Base-by-base conservation (phyloP, 1,140 invertebrate species). In the Drosophila funebris region DNA sequence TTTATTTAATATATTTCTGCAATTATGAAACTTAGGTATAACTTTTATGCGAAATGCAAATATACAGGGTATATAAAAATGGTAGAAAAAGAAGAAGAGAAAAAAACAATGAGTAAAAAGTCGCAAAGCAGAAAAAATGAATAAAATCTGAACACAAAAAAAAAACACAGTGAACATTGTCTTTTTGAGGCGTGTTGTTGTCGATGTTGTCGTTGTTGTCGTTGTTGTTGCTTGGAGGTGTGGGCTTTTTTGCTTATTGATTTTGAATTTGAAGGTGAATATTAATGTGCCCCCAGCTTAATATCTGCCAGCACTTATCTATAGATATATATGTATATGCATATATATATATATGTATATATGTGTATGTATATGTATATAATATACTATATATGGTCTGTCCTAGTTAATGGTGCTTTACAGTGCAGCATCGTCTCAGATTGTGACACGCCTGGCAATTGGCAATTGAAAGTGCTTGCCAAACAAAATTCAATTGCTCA, bases 251-350 rank as follows among this genome's bases (percentile, higher is more conserved):
- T 84, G 68, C 73, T 48, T 84, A 84, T 84, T 84, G 81, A 84
- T 80, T 84, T 73, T 67, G 46, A 72, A 85, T 85, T 77, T 77
- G 81, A 85, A 84, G 77, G 73, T 68, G 71, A 64, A 77, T 85
- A 77, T 85, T 68, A 80, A 77, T 69, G 77, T 67, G 44, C 4
- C 14, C 14, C 48, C 48, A 14, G 52, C 62, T 29, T 37, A 44
- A 18, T 33, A 22, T 37, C 39, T 64, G 27, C 31, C 36, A 58
- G 60, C 64, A 75, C 61, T 73, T 84, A 60, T 46, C 53, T 13
- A 24, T 37, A n/a, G n/a, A 9, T 31, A 8, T 5, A 0, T 27
- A 60, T 13, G 29, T 13, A n/a, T 33, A n/a, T 61, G n/a, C 29
- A 16, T 58, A 9, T 4, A 22, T 16, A 9, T 52, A 52, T 24